Evolutionary conservation across 1,140 invertebrate species (phyloP).

Genomic region (Holotrichia oblita): DNA sequence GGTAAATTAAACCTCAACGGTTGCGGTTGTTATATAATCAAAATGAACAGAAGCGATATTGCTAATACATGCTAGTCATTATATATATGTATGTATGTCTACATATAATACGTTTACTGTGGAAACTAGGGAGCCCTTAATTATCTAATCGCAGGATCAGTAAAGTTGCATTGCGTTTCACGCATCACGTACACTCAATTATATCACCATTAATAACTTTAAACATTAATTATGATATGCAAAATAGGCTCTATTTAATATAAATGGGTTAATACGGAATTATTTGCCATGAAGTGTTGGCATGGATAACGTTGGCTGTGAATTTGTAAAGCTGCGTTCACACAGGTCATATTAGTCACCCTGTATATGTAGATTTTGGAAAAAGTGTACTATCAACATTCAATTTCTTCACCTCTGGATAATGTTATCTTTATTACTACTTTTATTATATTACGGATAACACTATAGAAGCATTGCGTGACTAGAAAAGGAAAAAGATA

Average conservation of each 20-base stretch:
- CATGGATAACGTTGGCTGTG: no score
- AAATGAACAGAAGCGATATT: no score
- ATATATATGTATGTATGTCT: not conserved
- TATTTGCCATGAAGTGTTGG: no score
- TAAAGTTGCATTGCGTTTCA: not conserved
- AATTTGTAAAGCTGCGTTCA: no score
- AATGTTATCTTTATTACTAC: constrained; percentile 14
- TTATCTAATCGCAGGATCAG: constrained; percentile 9
- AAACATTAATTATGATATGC: constrained; percentile 25
- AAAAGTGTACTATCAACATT: not conserved
- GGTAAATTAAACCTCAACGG: not conserved
- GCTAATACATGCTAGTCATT: no score
- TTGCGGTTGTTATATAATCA: not conserved
- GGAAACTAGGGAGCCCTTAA: not conserved
- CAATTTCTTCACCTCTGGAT: not conserved
- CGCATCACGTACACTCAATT: constrained; percentile 20
- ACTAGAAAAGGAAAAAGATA: not conserved
- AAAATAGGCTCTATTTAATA: constrained; percentile 13
- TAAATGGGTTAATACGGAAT: constrained; percentile 1
- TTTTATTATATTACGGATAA: constrained; percentile 5
- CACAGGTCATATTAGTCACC: no score
- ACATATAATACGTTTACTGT: not conserved
- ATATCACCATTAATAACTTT: constrained; percentile 10
- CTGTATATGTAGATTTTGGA: no score
- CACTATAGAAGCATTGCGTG: constrained; percentile 5